These are phyloP conservation scores for Echiichthys vipera DNA, from an alignment of 2,797 vertebrate genomes.

Conservation along the genomic window DNA sequence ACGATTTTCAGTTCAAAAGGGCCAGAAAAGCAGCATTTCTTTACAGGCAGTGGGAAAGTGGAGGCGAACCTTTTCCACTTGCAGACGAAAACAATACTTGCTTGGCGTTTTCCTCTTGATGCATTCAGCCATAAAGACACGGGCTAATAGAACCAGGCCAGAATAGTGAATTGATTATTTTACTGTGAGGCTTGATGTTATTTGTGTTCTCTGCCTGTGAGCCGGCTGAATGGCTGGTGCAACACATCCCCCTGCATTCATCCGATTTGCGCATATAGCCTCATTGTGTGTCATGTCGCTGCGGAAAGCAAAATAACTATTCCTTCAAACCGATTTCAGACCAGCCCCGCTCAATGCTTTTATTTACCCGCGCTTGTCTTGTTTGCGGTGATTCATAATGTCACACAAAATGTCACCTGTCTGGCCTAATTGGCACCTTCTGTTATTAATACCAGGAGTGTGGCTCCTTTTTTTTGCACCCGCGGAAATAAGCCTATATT, in stretches of 20 bases:
- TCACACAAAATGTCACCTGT: slow-evolving; percentile 91
- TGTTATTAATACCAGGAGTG: slow-evolving; percentile 90
- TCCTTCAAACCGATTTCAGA: slow-evolving; percentile 54
- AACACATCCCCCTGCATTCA: slow-evolving; percentile 61
- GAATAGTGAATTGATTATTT: slow-evolving; percentile 81
- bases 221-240: slow-evolving; percentile 58
- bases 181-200: slow-evolving; percentile 74
- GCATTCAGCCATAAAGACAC: slow-evolving; percentile 74
- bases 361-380: slow-evolving; percentile 73
- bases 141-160: slow-evolving; percentile 65
- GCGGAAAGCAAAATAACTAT: slow-evolving; percentile 61
- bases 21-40: slow-evolving; percentile 93
- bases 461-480: slow-evolving; percentile 84
- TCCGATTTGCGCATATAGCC: slow-evolving; percentile 62
- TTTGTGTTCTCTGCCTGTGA: slow-evolving; percentile 61
- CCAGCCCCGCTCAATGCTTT: slow-evolving; percentile 27
- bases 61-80: slow-evolving; percentile 89
- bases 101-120: slow-evolving; percentile 76
- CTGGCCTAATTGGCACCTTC: slow-evolving; percentile 85
- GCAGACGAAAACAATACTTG: slow-evolving; percentile 88
- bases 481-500: slow-evolving; percentile 87
- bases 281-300: slow-evolving; percentile 58
- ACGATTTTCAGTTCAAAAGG: slow-evolving; percentile 93
- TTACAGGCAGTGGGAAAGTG: slow-evolving; percentile 96
- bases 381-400: slow-evolving; percentile 80